phyloP scores from a whole-genome alignment of 2,113 vertebrate species.

The Callipepla californica region DNA sequence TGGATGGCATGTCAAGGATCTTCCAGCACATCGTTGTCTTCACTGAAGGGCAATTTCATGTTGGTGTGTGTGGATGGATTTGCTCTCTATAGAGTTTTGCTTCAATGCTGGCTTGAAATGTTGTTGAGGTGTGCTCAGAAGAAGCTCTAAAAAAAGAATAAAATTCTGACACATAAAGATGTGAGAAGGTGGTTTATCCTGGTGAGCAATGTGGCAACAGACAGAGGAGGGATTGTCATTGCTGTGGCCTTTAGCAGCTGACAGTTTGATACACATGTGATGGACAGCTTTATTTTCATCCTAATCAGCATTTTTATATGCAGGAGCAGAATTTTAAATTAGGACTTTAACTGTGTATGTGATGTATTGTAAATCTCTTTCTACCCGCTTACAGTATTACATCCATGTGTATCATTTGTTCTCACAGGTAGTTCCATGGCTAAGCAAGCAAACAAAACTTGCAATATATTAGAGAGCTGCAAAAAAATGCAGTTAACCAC shows the following conservation, averaged over 20 bases:
- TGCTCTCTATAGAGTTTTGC: background rate
- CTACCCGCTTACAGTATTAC: background rate
- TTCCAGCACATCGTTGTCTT: background rate
- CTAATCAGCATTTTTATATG: slow-evolving; percentile 37
- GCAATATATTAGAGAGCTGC: background rate
- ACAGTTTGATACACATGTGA: slow-evolving; percentile 47
- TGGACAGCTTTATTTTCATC: slow-evolving; percentile 14
- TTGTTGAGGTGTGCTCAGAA: background rate
- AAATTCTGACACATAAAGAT: background rate
- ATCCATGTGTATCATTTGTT: background rate
- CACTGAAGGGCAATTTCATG: background rate
- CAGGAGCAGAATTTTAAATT: slow-evolving; percentile 14
- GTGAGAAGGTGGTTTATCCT: background rate
- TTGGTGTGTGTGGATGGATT: background rate
- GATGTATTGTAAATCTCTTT: slow-evolving; percentile 47
- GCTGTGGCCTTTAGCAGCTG: slow-evolving; percentile 51
- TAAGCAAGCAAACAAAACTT: background rate
- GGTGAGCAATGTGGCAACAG: slow-evolving; percentile 12
- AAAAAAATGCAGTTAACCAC: background rate
- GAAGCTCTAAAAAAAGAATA: background rate
- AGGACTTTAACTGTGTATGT: background rate
- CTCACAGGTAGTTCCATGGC: slow-evolving; percentile 24
- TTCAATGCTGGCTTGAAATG: background rate
- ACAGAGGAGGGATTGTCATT: slow-evolving; percentile 45
- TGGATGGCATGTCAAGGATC: background rate